phyloP scores from a whole-genome alignment of 2,113 vertebrate species.

The Silurus meridionalis region DNA sequence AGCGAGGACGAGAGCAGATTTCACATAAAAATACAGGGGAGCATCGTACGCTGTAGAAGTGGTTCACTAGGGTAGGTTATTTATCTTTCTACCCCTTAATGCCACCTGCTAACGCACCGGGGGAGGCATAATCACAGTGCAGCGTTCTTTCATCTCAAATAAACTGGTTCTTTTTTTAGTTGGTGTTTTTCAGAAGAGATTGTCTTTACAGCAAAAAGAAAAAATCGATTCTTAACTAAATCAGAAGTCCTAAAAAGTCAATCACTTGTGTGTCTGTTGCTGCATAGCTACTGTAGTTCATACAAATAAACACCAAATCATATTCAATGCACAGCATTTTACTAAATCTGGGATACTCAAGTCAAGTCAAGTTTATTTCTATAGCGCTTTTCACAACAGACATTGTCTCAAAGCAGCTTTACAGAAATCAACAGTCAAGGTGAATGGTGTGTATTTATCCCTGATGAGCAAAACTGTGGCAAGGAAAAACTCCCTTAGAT shows the following conservation, averaged over 20 bases:
- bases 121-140: background rate
- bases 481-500: too few relatives aligned
- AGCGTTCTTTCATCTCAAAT: background rate
- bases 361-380: too few relatives aligned
- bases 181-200: background rate
- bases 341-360: too few relatives aligned
- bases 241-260: background rate
- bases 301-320: too few relatives aligned
- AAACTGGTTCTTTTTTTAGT: background rate
- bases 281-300: background rate
- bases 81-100: background rate
- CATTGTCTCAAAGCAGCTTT: too few relatives aligned
- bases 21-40: conserved; percentile 5
- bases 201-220: background rate
- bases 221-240: background rate
- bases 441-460: too few relatives aligned
- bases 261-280: conserved; percentile 1
- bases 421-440: too few relatives aligned
- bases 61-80: background rate
- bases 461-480: too few relatives aligned
- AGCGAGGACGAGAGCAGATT: background rate
- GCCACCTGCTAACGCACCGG: background rate
- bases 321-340: too few relatives aligned
- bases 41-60: background rate
- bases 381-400: too few relatives aligned